Conservation (phyloP, 2,797 vertebrate genomes). For the Sardinella longiceps region DNA sequence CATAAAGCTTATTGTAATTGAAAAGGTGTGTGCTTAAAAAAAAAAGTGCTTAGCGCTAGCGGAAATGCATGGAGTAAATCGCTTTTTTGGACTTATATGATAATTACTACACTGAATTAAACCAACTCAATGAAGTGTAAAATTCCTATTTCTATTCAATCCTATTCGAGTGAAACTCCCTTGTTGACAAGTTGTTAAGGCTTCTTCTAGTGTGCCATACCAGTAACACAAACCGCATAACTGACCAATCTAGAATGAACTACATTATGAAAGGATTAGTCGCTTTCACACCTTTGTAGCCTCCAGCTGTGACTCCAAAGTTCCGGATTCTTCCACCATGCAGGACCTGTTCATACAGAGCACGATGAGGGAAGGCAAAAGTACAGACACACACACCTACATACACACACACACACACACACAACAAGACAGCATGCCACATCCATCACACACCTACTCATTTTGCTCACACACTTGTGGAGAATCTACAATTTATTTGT, state of each 20-base stretch:
- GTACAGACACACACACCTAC: conserved; percentile 25
- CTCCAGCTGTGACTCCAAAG: conserved; percentile 95
- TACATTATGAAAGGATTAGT: not conserved
- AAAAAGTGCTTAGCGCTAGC: too few relatives aligned
- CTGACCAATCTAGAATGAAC: not conserved
- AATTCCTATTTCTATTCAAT: too few relatives aligned
- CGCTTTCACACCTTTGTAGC: conserved; percentile 88
- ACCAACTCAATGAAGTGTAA: too few relatives aligned
- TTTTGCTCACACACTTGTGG: conserved; percentile 5
- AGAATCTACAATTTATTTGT: not conserved
- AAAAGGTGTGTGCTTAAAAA: too few relatives aligned
- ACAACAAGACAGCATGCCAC: not conserved
- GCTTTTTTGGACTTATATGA: too few relatives aligned
- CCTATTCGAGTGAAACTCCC: too few relatives aligned
- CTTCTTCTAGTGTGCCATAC: not conserved
- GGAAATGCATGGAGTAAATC: too few relatives aligned
- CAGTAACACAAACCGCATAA: not conserved
- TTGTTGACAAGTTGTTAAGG: not conserved
- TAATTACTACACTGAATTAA: too few relatives aligned
- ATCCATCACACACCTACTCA: not conserved
- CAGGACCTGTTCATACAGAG: conserved; percentile 84
- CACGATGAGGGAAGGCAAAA: conserved; percentile 32
- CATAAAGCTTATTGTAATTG: too few relatives aligned
- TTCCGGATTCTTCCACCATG: conserved; percentile 98
- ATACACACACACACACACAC: not conserved